Evolutionary conservation across 2,888 invertebrate species (phyloP), one percentile per base, ranked within the genome.

Genomic region (Gymnocheta viridis): DNA sequence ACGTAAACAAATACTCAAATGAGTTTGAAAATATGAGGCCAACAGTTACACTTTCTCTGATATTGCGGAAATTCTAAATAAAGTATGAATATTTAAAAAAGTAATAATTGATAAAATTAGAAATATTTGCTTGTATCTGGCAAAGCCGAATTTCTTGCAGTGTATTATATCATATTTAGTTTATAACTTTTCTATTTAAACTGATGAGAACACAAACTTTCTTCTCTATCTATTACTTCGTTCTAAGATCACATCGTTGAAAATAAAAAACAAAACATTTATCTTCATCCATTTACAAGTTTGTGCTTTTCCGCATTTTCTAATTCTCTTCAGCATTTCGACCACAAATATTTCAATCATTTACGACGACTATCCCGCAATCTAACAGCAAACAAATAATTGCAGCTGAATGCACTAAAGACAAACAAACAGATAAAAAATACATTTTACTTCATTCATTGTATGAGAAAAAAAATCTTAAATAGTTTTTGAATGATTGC

Each of bases 311-410:
- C 14, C 22, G 54, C 64, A 70, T 69, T 70, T 69, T 35, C 27
- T 32, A 41, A n/a, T 62, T 41, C 29, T 72, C 19, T 67, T 49
- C 29, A 56, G 29, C 32, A 27, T 47, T 82, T 70, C 56, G 32
- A 82, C 49, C 64, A 66, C 69, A 77, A 72, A 77, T 77, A 82
- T 77, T 82, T 82, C 66, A 82, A 77, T 72, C 70, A 82, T 62
- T 44, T 67, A 41, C 60, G 35, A 41, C 24, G 41, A 32, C 41
- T 38, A 62, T 70, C 62, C 51, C 41, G 41, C 29, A 67, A 62
- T 78, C 69, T 51, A 29, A 19, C 19, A 32, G 58, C 58, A 58
- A 54, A 44, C 64, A 32, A 77, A 56, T 38, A 77, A 56, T 67
- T 67, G 44, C 56, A 41, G 49, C n/a, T 67, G 76, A 47, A 47